Percentiles rank a stretch among this genome's conserved stretches.
These are phyloP conservation scores for Cosmia pyralina DNA, from an alignment of 2,888 invertebrate genomes.

Conservation along the genomic window DNA sequence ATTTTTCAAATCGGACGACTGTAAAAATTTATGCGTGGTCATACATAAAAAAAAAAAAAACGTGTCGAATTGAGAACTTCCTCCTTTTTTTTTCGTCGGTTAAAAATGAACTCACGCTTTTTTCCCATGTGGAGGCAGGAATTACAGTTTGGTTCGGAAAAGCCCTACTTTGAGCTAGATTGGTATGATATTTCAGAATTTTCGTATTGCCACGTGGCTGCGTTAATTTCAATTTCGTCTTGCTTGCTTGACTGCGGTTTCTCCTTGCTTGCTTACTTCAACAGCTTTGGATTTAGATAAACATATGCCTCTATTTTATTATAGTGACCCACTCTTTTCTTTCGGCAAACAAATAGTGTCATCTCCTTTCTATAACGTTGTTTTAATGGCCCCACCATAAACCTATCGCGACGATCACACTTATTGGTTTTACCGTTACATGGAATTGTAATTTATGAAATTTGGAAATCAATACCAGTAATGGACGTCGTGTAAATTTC, in stretches of 20 bases:
- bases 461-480: constrained; percentile 70
- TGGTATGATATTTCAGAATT: not conserved
- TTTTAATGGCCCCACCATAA: constrained; percentile 43
- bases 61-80: no score
- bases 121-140: not conserved
- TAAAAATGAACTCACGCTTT: no score
- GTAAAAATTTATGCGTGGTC: no score
- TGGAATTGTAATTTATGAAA: constrained; percentile 68
- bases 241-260: no score
- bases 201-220: not conserved
- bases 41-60: no score
- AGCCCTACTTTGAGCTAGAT: not conserved
- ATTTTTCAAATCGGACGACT: no score
- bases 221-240: not conserved
- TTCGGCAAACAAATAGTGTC: not conserved
- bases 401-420: constrained; percentile 57
- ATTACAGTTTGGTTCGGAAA: not conserved
- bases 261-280: not conserved
- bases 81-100: no score
- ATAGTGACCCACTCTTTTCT: not conserved
- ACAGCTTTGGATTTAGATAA: not conserved
- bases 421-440: constrained; percentile 70
- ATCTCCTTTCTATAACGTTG: constrained; percentile 8
- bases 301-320: not conserved
- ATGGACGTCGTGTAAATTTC: constrained; percentile 62